phyloP scores from a whole-genome alignment of 1,140 invertebrate genomes.

The Lysiphlebus fabarum region DNA sequence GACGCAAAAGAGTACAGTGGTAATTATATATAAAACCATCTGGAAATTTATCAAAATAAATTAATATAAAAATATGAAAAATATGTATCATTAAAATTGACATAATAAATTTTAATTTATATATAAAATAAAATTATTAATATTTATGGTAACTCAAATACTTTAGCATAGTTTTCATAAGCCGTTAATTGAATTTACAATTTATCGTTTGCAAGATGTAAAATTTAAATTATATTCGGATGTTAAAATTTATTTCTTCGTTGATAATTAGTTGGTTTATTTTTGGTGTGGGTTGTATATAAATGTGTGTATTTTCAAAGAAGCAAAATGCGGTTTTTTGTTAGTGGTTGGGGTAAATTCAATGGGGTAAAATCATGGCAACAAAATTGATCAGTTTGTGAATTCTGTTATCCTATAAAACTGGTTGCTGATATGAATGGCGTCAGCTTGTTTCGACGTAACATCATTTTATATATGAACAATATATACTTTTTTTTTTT shows the following conservation, averaged over 20 bases:
- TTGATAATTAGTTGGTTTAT: neutral
- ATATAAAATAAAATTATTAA: no score
- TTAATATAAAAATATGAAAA: no score
- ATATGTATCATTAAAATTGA: no score
- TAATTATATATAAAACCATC: no score
- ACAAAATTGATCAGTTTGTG: neutral
- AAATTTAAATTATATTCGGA: conserved; percentile 3
- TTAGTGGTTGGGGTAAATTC: neutral
- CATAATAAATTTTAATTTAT: no score
- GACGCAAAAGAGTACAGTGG: no score
- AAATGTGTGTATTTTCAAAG: neutral
- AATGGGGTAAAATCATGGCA: neutral
- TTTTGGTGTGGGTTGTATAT: no score
- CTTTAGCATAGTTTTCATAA: neutral
- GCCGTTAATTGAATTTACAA: conserved; percentile 15
- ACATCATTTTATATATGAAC: no score
- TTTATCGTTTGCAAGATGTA: conserved; percentile 3
- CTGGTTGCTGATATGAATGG: conserved; percentile 5
- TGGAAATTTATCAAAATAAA: no score
- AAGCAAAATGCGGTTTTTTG: neutral
- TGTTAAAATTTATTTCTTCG: conserved; percentile 10
- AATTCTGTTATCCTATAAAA: conserved; percentile 10
- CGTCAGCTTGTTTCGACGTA: conserved; percentile 1
- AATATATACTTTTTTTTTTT: no score
- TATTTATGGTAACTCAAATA: neutral